Evolutionary conservation across 1,140 invertebrate species (phyloP).

Genomic region (Ips typographus): DNA sequence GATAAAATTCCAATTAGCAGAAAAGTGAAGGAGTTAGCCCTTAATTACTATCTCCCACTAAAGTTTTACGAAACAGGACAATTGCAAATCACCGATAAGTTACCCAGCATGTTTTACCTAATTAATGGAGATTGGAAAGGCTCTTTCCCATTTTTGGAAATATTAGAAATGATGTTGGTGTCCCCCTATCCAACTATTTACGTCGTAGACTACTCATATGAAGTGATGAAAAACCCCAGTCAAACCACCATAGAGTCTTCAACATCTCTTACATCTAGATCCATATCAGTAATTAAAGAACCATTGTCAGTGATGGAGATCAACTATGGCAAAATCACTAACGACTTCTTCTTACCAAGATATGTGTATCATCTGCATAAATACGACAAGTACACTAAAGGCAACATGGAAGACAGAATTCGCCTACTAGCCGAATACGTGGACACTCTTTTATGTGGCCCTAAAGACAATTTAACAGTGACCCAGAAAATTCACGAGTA

Average conservation of each 20-base stretch:
- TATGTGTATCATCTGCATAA: slow-evolving; percentile 37
- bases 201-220: slow-evolving; percentile 42
- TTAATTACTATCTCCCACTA: slow-evolving; percentile 41
- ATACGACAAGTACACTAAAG: slow-evolving; percentile 25
- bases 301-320: slow-evolving; percentile 22
- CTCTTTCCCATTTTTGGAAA: slow-evolving; percentile 45
- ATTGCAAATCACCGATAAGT: slow-evolving; percentile 43
- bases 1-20: slow-evolving; percentile 35
- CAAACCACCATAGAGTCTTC: slow-evolving; percentile 15
- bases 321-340: slow-evolving; percentile 38
- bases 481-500: slow-evolving; percentile 42
- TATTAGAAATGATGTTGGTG: slow-evolving; percentile 37
- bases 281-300: neutral
- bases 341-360: slow-evolving; percentile 43
- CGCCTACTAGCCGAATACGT: slow-evolving; percentile 43
- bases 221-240: slow-evolving; percentile 24
- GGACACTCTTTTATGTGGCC: slow-evolving; percentile 40
- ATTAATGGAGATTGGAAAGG: slow-evolving; percentile 40
- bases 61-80: slow-evolving; percentile 43
- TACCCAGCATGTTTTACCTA: slow-evolving; percentile 45
- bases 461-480: slow-evolving; percentile 28
- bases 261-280: neutral
- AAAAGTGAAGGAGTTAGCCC: slow-evolving; percentile 36
- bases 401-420: slow-evolving; percentile 33
- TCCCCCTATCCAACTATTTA: slow-evolving; percentile 44